Conservation (phyloP, 2,797 vertebrate species). For the Selene dorsalis region DNA sequence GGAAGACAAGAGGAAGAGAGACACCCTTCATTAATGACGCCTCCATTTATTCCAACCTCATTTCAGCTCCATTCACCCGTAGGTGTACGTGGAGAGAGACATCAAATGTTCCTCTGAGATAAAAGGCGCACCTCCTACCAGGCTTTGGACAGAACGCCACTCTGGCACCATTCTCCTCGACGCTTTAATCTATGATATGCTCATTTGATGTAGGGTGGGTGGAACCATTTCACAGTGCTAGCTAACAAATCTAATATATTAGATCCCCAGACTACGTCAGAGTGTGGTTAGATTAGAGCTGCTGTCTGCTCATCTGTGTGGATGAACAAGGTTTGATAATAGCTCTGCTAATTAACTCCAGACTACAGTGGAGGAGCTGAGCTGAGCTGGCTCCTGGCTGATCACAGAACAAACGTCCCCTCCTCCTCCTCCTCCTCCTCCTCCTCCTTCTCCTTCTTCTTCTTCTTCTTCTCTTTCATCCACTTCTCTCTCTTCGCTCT, state of each 20-base stretch:
- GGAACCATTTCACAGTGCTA: constrained; percentile 22
- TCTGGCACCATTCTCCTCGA: constrained; percentile 25
- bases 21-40: constrained; percentile 39
- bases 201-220: constrained; percentile 38
- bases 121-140: constrained; percentile 20
- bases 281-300: constrained; percentile 65
- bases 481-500: background rate
- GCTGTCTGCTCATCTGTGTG: constrained; percentile 65
- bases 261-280: constrained; percentile 53
- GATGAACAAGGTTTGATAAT: constrained; percentile 71
- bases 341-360: constrained; percentile 79
- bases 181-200: constrained; percentile 54
- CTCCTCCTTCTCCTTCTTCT: background rate
- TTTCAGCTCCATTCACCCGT: constrained; percentile 12
- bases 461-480: background rate
- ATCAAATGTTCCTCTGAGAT: constrained; percentile 49
- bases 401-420: constrained; percentile 68
- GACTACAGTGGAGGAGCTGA: constrained; percentile 63
- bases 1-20: background rate
- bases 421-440: background rate
- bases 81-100: constrained; percentile 14
- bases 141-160: constrained; percentile 22
- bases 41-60: constrained; percentile 25
- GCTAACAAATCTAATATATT: constrained; percentile 49
- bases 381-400: constrained; percentile 56